Base-by-base conservation (phyloP, 2,888 invertebrate genomes). In the Laothoe populi region DNA sequence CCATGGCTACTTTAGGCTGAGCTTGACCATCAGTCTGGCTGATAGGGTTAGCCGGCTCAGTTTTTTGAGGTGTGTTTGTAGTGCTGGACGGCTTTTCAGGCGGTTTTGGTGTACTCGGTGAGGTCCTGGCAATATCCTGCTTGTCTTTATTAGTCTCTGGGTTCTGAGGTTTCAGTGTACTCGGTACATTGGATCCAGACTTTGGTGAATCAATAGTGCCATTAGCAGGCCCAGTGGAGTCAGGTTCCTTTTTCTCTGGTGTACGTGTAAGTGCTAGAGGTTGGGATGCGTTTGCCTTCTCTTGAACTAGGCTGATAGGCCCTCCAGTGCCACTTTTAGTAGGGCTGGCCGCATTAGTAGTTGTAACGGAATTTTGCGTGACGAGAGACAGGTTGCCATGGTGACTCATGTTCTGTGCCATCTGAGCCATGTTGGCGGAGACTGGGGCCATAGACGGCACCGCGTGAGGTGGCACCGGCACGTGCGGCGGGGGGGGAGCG, bases 351-450 rank as follows among this genome's bases (percentile, higher is more conserved):
- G 74, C 84, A 70, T 83, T 74, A 45, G 85, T 79, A 59, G 86
- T 82, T 63, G 85, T 74, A 49, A 83, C 81, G 26, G 88, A 87
- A 74, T 88, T 90, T 73, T 90, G 90, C 24, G 86, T 86, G 63
- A 89, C 86, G 61, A 90, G 90, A 10, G 92, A 92, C 24, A 92
- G 78, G 80, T 92, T 92, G 63, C 92, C 92, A 67, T 92, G 92
- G 84, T 92, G 91, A 75, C 91, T 91, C 92, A 92, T 92, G 74
- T 92, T 92, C 69, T 93, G 93, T 66, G 92, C 93, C 90, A 91
- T 89, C 73, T 91, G 91, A 42, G 92, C 92, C 92, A 92, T 92
- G 81, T 92, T 92, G 60, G 92, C 90, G 66, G 93, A 79, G 76
- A 92, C 85, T 46, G 93, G 87, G 68, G 94, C 86, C 93, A 94